Evolutionary conservation across 2,888 invertebrate species (phyloP).

Genomic region (Eurytoma californica): DNA sequence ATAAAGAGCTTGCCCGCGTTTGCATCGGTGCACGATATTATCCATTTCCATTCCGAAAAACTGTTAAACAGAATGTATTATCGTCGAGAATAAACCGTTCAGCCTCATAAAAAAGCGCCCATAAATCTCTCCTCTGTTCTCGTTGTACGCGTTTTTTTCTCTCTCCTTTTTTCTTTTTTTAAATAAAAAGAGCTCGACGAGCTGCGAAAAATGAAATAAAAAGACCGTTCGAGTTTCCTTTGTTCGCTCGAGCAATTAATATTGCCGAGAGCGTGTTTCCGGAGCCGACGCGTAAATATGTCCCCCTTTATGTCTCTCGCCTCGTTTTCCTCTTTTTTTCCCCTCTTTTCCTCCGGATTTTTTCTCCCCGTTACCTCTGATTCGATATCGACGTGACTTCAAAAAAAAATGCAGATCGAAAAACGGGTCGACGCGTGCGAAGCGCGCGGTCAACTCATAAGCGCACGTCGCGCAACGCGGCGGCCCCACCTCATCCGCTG

Average conservation of each 20-base stretch:
- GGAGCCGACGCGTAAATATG: conserved; percentile 38
- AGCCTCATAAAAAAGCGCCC: conserved; percentile 40
- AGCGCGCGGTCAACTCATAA: conserved; percentile 66
- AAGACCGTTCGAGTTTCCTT: conserved; percentile 35
- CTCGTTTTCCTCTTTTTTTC: conserved; percentile 1
- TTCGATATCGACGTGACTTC: not conserved
- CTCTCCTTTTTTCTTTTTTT: not conserved
- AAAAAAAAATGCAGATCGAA: conserved; percentile 39
- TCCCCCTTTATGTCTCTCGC: conserved; percentile 23
- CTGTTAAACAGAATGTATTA: conserved; percentile 43
- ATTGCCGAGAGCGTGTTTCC: conserved; percentile 54
- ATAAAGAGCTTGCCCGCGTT: not conserved
- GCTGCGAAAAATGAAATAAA: not conserved
- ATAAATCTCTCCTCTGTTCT: conserved; percentile 39
- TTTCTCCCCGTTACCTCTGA: conserved; percentile 1
- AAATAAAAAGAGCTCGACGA: conserved; percentile 3
- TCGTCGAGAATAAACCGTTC: conserved; percentile 41
- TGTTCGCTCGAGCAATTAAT: conserved; percentile 51
- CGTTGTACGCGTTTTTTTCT: not conserved
- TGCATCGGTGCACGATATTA: conserved; percentile 16
- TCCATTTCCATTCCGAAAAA: conserved; percentile 28
- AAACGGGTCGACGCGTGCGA: not conserved
- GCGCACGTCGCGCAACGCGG: conserved; percentile 59
- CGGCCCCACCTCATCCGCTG: conserved; percentile 73
- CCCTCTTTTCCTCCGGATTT: not conserved